Conservation (phyloP, 2,888 invertebrate genomes). For the Eretmocerus hayati region DNA sequence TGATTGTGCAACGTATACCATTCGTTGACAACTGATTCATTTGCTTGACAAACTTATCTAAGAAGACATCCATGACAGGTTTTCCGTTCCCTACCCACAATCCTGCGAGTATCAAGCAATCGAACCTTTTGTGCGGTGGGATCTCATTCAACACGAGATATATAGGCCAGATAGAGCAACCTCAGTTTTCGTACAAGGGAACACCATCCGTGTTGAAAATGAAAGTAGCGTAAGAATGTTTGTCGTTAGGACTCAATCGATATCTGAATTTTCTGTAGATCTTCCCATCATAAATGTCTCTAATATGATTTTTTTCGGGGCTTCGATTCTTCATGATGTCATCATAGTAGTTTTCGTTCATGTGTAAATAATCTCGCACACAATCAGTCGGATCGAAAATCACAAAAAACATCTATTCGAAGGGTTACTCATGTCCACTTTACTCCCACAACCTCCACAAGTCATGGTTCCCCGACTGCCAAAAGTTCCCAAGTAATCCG, state of each 20-base stretch:
- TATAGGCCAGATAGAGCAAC: conserved; percentile 12
- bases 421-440: too few species aligned
- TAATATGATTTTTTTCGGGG: too few species aligned
- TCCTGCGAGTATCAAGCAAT: background rate
- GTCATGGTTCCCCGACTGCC: too few species aligned
- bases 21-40: background rate
- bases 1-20: background rate
- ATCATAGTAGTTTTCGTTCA: too few species aligned
- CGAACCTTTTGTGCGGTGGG: background rate
- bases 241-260: conserved; percentile 2
- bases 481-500: too few species aligned
- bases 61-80: conserved; percentile 2
- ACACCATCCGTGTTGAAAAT: conserved; percentile 12
- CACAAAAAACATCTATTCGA: too few species aligned
- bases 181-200: background rate
- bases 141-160: conserved; percentile 9
- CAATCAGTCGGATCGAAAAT: too few species aligned
- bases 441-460: too few species aligned
- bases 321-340: too few species aligned
- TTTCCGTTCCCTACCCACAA: conserved; percentile 4
- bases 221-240: background rate
- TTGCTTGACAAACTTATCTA: conserved; percentile 3
- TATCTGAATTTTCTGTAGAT: conserved; percentile 1
- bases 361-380: too few species aligned
- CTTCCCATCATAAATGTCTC: conserved; percentile 6